Percentiles rank a stretch among this genome's conserved stretches.
Evolutionary conservation across 2,888 invertebrate genomes (phyloP).

Genomic region (Platypus cylindrus): DNA sequence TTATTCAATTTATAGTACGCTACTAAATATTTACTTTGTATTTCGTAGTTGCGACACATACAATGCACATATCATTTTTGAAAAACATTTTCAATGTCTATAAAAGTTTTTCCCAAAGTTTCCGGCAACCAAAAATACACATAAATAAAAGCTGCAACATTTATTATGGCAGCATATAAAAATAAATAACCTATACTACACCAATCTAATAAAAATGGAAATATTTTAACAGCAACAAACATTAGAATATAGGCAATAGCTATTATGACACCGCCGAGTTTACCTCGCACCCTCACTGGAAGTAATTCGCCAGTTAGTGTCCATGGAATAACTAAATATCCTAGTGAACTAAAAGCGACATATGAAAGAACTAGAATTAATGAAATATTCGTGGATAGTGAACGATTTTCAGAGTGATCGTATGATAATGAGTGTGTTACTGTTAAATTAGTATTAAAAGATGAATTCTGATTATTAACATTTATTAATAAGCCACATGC

Average conservation of each 20-base stretch:
- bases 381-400: constrained; percentile 32
- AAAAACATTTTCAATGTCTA: constrained; percentile 41
- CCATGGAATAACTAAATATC: constrained; percentile 46
- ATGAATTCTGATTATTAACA: constrained; percentile 1
- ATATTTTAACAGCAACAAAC: constrained; percentile 41
- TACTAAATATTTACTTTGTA: no score
- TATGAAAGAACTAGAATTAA: constrained; percentile 38
- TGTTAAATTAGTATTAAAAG: constrained; percentile 11
- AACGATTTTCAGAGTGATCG: no score
- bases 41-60: no score
- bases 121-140: constrained; percentile 43
- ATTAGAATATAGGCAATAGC: constrained; percentile 42
- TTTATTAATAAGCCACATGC: constrained; percentile 28
- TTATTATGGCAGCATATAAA: constrained; percentile 36
- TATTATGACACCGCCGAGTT: constrained; percentile 39
- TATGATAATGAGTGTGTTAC: no score
- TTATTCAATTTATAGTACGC: no score
- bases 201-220: constrained; percentile 35
- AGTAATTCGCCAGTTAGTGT: constrained; percentile 42
- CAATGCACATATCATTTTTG: no score
- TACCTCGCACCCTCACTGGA: constrained; percentile 40
- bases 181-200: constrained; percentile 37
- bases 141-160: constrained; percentile 35
- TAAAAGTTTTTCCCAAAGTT: constrained; percentile 43
- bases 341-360: constrained; percentile 41